phyloP scores from a whole-genome alignment of 2,113 vertebrate genomes.

The Gracilinanus agilis region DNA sequence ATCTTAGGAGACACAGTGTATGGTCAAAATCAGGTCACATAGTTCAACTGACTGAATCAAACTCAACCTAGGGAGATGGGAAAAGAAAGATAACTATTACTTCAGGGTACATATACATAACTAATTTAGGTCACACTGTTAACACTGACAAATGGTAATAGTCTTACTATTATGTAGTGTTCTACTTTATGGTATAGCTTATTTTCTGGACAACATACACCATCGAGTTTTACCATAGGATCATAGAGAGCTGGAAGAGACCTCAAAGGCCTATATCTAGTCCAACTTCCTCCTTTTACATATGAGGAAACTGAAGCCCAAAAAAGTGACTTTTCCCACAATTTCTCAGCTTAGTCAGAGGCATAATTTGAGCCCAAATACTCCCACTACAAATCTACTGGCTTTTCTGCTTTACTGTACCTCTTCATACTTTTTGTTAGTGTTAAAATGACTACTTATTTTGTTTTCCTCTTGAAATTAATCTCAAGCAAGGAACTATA shows the following conservation, averaged over 20 bases:
- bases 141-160: background rate
- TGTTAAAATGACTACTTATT: conserved; percentile 31
- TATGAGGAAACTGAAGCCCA: background rate
- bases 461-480: conserved; percentile 51
- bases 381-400: background rate
- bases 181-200: background rate
- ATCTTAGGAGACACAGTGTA: background rate
- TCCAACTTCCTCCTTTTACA: background rate
- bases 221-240: background rate
- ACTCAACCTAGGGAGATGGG: background rate
- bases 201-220: background rate
- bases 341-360: background rate
- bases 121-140: background rate
- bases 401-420: background rate
- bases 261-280: background rate
- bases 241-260: background rate
- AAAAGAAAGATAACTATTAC: background rate
- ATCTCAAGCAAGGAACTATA: conserved; percentile 12
- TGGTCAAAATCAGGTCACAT: background rate
- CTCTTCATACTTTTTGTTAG: background rate
- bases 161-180: background rate
- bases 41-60: background rate
- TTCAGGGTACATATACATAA: background rate
- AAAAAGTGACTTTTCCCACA: background rate
- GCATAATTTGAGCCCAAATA: background rate